Conservation (phyloP, 64 coral and sea anemone species). For the Stichodactyla mertensii region DNA sequence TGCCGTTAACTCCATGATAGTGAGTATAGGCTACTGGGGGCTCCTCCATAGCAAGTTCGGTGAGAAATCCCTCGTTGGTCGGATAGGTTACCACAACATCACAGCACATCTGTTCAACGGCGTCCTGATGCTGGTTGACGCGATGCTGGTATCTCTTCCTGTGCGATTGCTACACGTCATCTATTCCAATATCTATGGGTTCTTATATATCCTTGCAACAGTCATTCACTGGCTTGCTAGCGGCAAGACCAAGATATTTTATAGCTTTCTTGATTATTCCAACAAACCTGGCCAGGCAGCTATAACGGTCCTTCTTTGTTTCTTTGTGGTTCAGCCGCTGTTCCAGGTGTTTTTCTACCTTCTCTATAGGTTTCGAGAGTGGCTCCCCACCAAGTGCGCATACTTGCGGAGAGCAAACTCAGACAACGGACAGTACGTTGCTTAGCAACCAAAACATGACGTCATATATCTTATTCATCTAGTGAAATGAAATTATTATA, state of each 20-base stretch:
- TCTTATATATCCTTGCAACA: background rate
- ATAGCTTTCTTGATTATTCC: conserved; percentile 11
- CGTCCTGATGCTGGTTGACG: background rate
- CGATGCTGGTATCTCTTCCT: background rate
- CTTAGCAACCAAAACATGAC: background rate
- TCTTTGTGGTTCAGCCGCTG: conserved; percentile 9
- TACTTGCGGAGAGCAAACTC: no score
- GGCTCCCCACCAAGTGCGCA: background rate
- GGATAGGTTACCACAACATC: background rate
- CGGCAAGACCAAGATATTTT: background rate
- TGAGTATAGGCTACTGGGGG: conserved; percentile 13
- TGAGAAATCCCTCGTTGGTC: background rate
- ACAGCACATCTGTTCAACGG: conserved; percentile 9
- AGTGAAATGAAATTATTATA: no score
- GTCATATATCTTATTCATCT: no score
- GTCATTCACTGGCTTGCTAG: background rate
- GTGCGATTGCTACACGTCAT: background rate
- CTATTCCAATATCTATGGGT: conserved; percentile 7
- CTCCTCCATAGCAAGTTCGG: background rate
- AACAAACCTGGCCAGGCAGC: background rate
- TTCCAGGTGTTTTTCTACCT: background rate
- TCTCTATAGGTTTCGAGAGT: background rate
- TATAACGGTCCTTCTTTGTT: background rate
- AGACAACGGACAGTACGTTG: background rate
- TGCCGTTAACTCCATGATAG: conserved; percentile 24